phyloP scores from a whole-genome alignment of 2,888 invertebrate species.

The Odontomyia ornata region DNA sequence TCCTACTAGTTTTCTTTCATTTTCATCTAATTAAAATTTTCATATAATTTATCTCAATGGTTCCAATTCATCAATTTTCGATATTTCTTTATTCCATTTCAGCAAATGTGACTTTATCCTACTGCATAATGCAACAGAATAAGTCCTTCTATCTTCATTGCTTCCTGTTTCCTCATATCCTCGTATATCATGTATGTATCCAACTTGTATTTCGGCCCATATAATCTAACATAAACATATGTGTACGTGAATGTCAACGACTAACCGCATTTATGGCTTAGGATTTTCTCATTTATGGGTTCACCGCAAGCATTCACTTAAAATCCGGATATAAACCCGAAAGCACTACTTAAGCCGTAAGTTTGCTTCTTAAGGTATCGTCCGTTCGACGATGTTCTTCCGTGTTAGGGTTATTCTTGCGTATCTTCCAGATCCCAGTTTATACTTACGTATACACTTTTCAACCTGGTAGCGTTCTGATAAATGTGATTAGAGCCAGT shows the following conservation, averaged over 20 bases:
- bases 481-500: constrained; percentile 5
- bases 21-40: too few relatives aligned
- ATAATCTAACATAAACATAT: constrained; percentile 4
- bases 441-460: neutral
- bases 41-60: too few relatives aligned
- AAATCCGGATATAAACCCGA: constrained; percentile 43
- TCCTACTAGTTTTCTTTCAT: too few relatives aligned
- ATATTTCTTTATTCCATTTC: too few relatives aligned
- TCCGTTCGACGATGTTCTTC: constrained; percentile 9
- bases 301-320: constrained; percentile 43
- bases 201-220: too few relatives aligned
- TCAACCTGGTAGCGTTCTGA: neutral
- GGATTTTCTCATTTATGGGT: constrained; percentile 42
- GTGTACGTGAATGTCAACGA: constrained; percentile 34
- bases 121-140: too few relatives aligned
- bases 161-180: too few relatives aligned
- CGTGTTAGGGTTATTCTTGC: constrained; percentile 10
- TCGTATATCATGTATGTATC: too few relatives aligned
- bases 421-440: neutral
- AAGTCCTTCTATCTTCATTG: too few relatives aligned
- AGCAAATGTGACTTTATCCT: too few relatives aligned
- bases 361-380: constrained; percentile 42
- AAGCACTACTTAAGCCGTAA: constrained; percentile 43
- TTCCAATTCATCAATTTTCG: too few relatives aligned
- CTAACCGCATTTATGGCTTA: constrained; percentile 37